Percentiles rank a stretch among this genome's conserved stretches.
phyloP scores from a whole-genome alignment of 2,888 invertebrate genomes.

The Carabus problematicus region DNA sequence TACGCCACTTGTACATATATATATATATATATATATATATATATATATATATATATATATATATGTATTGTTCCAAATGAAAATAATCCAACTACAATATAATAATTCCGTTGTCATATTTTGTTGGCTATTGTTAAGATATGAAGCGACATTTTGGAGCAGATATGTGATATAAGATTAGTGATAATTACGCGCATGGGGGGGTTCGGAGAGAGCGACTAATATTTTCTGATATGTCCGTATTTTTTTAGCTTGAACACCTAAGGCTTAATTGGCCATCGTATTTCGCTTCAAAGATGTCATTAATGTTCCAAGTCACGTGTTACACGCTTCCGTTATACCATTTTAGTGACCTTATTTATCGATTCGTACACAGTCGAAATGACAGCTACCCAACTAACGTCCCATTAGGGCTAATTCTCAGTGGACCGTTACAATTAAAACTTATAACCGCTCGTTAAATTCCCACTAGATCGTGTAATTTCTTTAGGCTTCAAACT shows the following conservation, averaged over 20 bases:
- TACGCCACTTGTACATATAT: no score
- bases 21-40: no score
- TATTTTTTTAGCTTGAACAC: constrained; percentile 41
- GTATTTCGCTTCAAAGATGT: constrained; percentile 20
- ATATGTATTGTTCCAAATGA: neutral
- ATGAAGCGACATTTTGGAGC: no score
- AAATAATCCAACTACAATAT: neutral
- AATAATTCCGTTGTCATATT: no score
- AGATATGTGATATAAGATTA: no score
- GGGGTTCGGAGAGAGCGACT: no score
- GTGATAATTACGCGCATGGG: no score
- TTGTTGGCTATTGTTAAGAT: no score
- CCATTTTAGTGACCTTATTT: no score
- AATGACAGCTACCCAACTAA: neutral
- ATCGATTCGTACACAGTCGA: no score
- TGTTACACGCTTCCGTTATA: neutral
- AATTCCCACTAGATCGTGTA: neutral
- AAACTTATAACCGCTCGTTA: neutral
- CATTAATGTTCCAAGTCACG: constrained; percentile 8
- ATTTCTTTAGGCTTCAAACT: neutral
- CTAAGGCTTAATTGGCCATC: constrained; percentile 36
- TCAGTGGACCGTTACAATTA: neutral
- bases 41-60: no score
- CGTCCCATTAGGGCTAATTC: neutral
- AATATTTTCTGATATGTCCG: constrained; percentile 38